Evolutionary conservation across 2,113 vertebrate species (phyloP).

Genomic region (Labeo rohita): DNA sequence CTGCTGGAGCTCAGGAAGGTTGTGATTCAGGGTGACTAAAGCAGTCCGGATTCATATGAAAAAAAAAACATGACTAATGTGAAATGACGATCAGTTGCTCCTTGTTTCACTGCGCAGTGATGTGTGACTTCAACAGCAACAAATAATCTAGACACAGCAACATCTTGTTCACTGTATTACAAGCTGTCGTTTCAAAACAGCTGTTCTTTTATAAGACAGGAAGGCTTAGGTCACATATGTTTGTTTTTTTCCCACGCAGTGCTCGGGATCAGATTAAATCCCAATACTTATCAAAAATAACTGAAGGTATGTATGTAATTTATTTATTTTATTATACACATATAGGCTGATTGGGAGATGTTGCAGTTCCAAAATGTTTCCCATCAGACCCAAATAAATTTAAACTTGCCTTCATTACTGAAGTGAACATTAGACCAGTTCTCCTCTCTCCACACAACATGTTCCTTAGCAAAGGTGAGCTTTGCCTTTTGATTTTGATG

Average conservation of each 20-base stretch:
- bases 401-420: too few relatives aligned
- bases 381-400: too few relatives aligned
- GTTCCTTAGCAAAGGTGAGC: too few relatives aligned
- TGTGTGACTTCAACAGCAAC: slow-evolving; percentile 17
- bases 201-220: neutral
- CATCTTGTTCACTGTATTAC: slow-evolving; percentile 1
- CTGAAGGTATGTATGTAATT: too few relatives aligned
- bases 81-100: neutral
- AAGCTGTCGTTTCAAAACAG: slow-evolving; percentile 37
- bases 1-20: slow-evolving; percentile 9
- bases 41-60: neutral
- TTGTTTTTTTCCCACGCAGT: neutral
- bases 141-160: slow-evolving; percentile 14
- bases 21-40: neutral
- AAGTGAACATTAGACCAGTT: too few relatives aligned
- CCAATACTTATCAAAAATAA: neutral
- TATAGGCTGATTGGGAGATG: too few relatives aligned
- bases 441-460: too few relatives aligned
- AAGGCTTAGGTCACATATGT: neutral
- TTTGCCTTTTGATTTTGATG: too few relatives aligned
- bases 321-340: too few relatives aligned
- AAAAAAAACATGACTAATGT: neutral
- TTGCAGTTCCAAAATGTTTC: too few relatives aligned
- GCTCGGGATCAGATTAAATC: neutral
- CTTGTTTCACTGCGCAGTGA: neutral